Percentiles rank a stretch among this genome's conserved stretches.
phyloP scores from a whole-genome alignment of 2,113 vertebrate species.

The Nibea albiflora region DNA sequence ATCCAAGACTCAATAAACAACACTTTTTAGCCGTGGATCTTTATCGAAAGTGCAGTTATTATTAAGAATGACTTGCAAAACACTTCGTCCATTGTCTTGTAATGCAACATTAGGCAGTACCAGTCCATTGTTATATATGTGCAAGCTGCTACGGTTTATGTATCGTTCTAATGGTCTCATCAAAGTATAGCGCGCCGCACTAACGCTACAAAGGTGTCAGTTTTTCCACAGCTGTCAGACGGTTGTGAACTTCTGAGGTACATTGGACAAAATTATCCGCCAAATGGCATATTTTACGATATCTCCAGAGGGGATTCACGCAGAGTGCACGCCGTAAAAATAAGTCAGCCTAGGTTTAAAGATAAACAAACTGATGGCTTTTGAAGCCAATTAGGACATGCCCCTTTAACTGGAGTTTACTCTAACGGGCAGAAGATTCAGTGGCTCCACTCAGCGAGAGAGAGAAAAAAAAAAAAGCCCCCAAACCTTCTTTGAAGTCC shows the following conservation, averaged over 20 bases:
- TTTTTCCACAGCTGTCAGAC: constrained; percentile 50
- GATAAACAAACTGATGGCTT: constrained; percentile 67
- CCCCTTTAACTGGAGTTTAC: constrained; percentile 63
- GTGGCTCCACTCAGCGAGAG: constrained; percentile 59
- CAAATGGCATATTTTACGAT: constrained; percentile 56
- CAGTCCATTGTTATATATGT: background rate
- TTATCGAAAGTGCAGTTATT: constrained; percentile 9
- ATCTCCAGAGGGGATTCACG: constrained; percentile 48
- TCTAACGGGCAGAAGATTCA: constrained; percentile 71
- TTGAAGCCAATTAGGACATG: constrained; percentile 70
- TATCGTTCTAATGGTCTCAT: background rate
- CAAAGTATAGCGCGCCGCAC: background rate
- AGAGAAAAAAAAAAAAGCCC: constrained; percentile 12
- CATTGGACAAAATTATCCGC: constrained; percentile 51
- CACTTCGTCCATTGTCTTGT: background rate
- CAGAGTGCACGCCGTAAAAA: constrained; percentile 44
- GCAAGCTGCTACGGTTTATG: background rate
- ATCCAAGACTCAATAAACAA: background rate
- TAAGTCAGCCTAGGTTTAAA: constrained; percentile 57
- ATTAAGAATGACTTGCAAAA: background rate
- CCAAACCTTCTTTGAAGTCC: constrained; percentile 72
- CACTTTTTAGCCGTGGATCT: background rate
- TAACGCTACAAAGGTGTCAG: constrained; percentile 28
- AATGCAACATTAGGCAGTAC: constrained; percentile 1
- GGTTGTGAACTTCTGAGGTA: constrained; percentile 28